A percentile compares a stretch with the other conserved stretches of the same genome.
phyloP scores from a whole-genome alignment of 2,113 vertebrate species.

The Lonchura striata region DNA sequence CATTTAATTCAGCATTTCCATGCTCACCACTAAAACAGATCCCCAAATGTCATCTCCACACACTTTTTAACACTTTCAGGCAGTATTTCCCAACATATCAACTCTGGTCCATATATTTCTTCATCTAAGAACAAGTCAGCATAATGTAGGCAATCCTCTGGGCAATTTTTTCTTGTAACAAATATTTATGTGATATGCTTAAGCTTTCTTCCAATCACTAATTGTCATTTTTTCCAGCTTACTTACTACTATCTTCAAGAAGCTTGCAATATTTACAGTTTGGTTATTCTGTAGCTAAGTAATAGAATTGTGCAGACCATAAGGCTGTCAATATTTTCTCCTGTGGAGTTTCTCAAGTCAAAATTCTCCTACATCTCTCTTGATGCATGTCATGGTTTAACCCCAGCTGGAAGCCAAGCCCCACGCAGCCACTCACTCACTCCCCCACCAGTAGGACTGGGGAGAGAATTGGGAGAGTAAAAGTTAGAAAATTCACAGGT shows the following conservation, averaged over 20 bases:
- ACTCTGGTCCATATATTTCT: background rate
- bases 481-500: background rate
- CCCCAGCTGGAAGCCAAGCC: background rate
- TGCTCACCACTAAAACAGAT: background rate
- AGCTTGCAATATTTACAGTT: background rate
- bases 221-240: background rate
- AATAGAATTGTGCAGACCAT: background rate
- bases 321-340: background rate
- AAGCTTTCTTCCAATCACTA: background rate
- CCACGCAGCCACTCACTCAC: background rate
- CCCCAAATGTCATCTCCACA: background rate
- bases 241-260: background rate
- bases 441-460: background rate
- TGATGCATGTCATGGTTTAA: background rate
- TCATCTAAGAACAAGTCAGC: background rate
- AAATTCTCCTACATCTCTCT: background rate
- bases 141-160: background rate
- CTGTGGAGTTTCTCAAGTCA: background rate
- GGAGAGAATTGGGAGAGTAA: background rate
- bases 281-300: background rate
- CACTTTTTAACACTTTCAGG: background rate
- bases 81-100: background rate
- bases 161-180: background rate
- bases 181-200: background rate
- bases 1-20: background rate